A percentile compares a stretch with the other conserved stretches of the same genome.
These are phyloP conservation scores for Bedellia somnulentella DNA, from an alignment of 2,888 invertebrate species.

Conservation along the genomic window DNA sequence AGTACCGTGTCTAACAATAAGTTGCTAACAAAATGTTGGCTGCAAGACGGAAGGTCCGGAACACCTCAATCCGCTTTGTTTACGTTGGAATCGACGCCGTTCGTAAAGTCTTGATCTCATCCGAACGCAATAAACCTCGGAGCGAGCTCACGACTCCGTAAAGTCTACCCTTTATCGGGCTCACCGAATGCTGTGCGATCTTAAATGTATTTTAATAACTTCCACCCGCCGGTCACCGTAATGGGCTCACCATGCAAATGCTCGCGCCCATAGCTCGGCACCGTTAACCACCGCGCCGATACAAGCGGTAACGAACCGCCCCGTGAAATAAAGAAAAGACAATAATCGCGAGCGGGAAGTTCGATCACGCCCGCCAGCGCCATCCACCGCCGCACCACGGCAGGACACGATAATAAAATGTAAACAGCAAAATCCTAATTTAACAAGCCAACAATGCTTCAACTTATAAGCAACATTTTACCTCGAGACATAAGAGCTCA, in stretches of 20 bases:
- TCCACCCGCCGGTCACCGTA: constrained; percentile 41
- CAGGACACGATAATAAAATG: constrained; percentile 18
- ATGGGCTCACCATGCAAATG: constrained; percentile 52
- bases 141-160: constrained; percentile 47
- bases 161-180: constrained; percentile 47
- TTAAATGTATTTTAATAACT: constrained; percentile 55
- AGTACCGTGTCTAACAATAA: constrained; percentile 25
- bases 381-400: constrained; percentile 16
- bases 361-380: constrained; percentile 34
- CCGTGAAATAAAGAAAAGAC: constrained; percentile 46
- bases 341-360: constrained; percentile 48
- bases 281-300: constrained; percentile 43
- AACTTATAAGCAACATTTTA: constrained; percentile 3
- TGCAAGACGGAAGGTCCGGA: constrained; percentile 16
- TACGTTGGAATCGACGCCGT: constrained; percentile 31
- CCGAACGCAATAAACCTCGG: constrained; percentile 49
- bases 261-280: constrained; percentile 25
- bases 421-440: constrained; percentile 20
- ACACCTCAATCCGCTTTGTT: constrained; percentile 46
- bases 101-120: constrained; percentile 31
- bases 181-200: constrained; percentile 39
- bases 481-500: too few species aligned
- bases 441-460: constrained; percentile 11
- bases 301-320: constrained; percentile 37
- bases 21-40: constrained; percentile 31